A percentile compares a stretch with the other conserved stretches of the same genome.
These are phyloP conservation scores for Pangasius mekongensis DNA, from an alignment of 2,797 vertebrate species.

Conservation along the genomic window DNA sequence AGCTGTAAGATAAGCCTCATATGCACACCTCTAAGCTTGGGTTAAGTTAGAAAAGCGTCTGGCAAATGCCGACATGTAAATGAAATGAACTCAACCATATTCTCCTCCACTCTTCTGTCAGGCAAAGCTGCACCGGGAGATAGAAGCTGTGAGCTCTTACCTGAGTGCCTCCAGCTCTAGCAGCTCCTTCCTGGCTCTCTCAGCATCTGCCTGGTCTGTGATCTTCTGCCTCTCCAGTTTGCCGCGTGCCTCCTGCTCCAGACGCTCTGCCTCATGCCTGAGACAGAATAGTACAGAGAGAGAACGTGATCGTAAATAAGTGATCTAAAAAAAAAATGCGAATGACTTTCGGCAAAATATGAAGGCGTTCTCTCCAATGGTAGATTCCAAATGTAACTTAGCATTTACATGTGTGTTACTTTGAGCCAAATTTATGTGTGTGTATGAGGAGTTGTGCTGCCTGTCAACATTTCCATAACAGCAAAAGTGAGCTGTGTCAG, in stretches of 20 bases:
- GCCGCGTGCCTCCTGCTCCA: slow-evolving; percentile 88
- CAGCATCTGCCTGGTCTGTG: slow-evolving; percentile 86
- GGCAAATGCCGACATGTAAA: background rate
- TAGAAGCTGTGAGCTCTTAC: slow-evolving; percentile 62
- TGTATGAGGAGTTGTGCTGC: background rate
- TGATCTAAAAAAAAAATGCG: background rate
- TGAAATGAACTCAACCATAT: background rate
- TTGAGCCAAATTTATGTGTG: background rate
- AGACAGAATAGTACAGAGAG: background rate
- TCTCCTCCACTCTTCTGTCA: background rate
- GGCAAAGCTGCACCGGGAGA: background rate
- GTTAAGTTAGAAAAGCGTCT: background rate
- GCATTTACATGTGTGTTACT: no score
- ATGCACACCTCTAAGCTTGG: no score
- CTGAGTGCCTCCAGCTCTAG: slow-evolving; percentile 90
- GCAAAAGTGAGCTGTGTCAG: background rate
- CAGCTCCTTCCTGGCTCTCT: slow-evolving; percentile 84
- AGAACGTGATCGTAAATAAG: background rate
- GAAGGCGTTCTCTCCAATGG: background rate
- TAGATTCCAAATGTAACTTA: background rate
- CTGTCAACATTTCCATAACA: background rate
- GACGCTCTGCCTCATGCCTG: slow-evolving; percentile 88
- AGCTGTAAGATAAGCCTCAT: background rate
- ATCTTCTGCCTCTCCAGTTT: slow-evolving; percentile 88
- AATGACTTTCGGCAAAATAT: background rate